Conservation (phyloP, 2,888 invertebrate genomes). For the Agapetus fuscipes region DNA sequence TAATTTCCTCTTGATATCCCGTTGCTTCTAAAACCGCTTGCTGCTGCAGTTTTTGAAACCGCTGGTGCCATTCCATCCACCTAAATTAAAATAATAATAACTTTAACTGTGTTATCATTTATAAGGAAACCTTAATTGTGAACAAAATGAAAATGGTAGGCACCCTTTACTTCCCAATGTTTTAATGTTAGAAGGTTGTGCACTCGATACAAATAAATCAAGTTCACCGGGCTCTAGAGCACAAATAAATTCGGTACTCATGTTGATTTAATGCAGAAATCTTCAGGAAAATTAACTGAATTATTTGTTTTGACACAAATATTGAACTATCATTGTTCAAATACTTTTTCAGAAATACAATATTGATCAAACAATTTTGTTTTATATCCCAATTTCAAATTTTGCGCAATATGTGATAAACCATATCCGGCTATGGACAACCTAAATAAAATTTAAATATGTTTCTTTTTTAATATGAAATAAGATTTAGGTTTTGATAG, state of each 20-base stretch:
- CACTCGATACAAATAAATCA: slow-evolving; percentile 63
- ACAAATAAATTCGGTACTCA: slow-evolving; percentile 3
- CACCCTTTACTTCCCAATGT: slow-evolving; percentile 56
- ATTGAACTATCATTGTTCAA: slow-evolving; percentile 1
- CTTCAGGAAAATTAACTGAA: neutral
- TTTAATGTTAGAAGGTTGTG: slow-evolving; percentile 54
- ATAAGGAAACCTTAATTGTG: neutral
- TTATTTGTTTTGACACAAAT: neutral
- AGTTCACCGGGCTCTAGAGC: slow-evolving; percentile 60
- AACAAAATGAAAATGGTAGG: neutral
- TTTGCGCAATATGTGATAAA: slow-evolving; percentile 1
- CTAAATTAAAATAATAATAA: slow-evolving; percentile 33
- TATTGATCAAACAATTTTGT: slow-evolving; percentile 4
- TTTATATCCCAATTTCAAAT: neutral
- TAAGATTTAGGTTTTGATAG: too few species aligned
- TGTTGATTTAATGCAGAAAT: slow-evolving; percentile 3
- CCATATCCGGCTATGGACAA: too few species aligned
- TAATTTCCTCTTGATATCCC: slow-evolving; percentile 67
- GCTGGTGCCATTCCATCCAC: slow-evolving; percentile 76
- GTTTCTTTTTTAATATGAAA: too few species aligned
- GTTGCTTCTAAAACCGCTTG: slow-evolving; percentile 78
- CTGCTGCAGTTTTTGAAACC: slow-evolving; percentile 76
- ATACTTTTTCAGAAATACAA: neutral
- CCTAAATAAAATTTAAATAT: too few species aligned
- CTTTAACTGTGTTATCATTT: neutral